Evolutionary conservation across 2,888 invertebrate species (phyloP).

Genomic region (Chloromyia formosa): DNA sequence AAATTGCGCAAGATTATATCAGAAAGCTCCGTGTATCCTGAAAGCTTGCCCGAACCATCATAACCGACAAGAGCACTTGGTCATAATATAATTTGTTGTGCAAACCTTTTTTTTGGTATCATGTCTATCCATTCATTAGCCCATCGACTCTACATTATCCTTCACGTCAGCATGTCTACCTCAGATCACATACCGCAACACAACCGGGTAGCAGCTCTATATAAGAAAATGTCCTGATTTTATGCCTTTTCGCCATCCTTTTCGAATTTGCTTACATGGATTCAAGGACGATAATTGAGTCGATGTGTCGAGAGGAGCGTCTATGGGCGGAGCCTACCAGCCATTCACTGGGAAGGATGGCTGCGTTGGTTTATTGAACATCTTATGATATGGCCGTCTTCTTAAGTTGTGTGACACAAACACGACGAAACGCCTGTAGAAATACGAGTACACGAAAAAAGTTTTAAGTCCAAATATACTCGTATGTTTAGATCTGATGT

Average conservation of each 20-base stretch:
- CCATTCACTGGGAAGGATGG: conserved; percentile 6
- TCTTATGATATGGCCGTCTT: conserved; percentile 44
- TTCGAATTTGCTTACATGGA: conserved; percentile 19
- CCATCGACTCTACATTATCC: conserved; percentile 10
- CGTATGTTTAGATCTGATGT: not conserved
- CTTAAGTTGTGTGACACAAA: conserved; percentile 46
- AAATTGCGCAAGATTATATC: too few relatives aligned
- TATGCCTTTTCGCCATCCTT: conserved; percentile 38
- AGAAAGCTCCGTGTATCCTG: conserved; percentile 5
- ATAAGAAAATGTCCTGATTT: conserved; percentile 37
- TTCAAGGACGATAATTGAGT: conserved; percentile 11
- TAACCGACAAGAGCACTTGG: not conserved
- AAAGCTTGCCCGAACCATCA: conserved; percentile 3
- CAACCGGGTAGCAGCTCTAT: conserved; percentile 7
- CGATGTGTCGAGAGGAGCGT: not conserved
- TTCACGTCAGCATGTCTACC: conserved; percentile 39
- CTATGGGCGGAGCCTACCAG: conserved; percentile 23
- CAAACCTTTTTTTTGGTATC: not conserved
- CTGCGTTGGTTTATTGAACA: conserved; percentile 15
- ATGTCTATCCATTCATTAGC: conserved; percentile 4
- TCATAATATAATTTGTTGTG: not conserved
- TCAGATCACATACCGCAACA: conserved; percentile 35
- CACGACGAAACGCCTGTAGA: conserved; percentile 58
- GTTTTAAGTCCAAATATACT: too few relatives aligned
- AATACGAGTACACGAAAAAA: conserved; percentile 34